phyloP scores from a whole-genome alignment of 2,888 invertebrate genomes.

The Junonia oenone region DNA sequence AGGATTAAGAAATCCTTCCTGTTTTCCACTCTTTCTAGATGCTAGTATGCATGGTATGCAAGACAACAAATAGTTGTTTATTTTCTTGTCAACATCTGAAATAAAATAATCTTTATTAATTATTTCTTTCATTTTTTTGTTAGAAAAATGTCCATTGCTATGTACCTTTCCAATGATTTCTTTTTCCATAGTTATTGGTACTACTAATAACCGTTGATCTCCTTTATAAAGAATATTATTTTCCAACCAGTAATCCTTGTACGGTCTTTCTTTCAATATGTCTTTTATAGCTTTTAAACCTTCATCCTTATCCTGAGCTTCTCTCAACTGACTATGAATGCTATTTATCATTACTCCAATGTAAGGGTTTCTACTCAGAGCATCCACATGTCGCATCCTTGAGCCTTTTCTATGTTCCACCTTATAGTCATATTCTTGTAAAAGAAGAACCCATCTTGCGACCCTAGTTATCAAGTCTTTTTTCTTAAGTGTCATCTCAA shows the following conservation, averaged over 20 bases:
- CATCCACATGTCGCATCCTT: slow-evolving; percentile 28
- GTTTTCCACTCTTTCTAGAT: slow-evolving; percentile 35
- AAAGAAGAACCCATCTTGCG: slow-evolving; percentile 25
- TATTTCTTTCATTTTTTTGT: slow-evolving; percentile 5
- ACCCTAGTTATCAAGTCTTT: slow-evolving; percentile 16
- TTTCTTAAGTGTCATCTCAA: slow-evolving; percentile 20
- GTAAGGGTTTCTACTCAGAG: slow-evolving; percentile 19
- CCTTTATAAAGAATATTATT: slow-evolving; percentile 32
- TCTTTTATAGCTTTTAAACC: slow-evolving; percentile 27
- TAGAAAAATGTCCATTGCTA: slow-evolving; percentile 30
- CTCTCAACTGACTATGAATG: slow-evolving; percentile 19
- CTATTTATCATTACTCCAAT: background rate
- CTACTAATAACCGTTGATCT: slow-evolving; percentile 30
- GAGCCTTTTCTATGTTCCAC: slow-evolving; percentile 28
- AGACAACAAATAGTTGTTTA: slow-evolving; percentile 19
- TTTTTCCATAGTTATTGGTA: slow-evolving; percentile 40
- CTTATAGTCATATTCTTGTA: slow-evolving; percentile 26
- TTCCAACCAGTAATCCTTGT: slow-evolving; percentile 30
- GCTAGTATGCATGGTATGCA: slow-evolving; percentile 33
- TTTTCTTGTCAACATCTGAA: slow-evolving; percentile 24
- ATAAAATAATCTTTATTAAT: slow-evolving; percentile 36
- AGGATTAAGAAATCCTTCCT: slow-evolving; percentile 30
- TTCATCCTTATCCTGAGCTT: slow-evolving; percentile 30
- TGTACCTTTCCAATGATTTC: slow-evolving; percentile 29
- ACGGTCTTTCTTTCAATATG: slow-evolving; percentile 21